Evolutionary conservation across 2,888 invertebrate genomes (phyloP).

Genomic region (Frankliniella intonsa): DNA sequence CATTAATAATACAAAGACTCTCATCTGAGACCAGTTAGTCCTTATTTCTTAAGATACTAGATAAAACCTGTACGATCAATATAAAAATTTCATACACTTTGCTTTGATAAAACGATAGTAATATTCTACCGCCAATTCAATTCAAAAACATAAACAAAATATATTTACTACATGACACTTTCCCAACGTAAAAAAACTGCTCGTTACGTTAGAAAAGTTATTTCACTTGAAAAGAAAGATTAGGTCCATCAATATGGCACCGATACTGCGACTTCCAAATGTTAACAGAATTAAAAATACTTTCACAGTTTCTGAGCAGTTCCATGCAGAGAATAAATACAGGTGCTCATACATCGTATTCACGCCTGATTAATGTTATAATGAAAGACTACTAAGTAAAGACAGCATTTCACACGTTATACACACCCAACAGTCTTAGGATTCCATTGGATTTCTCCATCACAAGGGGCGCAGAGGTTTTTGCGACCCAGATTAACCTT

Average conservation of each 20-base stretch:
- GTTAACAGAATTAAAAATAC: neutral
- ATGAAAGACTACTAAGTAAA: neutral
- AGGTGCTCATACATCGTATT: neutral
- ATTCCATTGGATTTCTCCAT: constrained; percentile 1
- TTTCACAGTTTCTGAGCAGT: constrained; percentile 21
- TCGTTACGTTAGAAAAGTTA: neutral
- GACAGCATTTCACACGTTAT: neutral
- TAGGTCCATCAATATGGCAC: constrained; percentile 19
- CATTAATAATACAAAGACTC: neutral
- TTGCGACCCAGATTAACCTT: neutral
- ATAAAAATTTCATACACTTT: too few relatives aligned
- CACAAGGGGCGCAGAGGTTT: neutral
- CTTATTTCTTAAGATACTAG: neutral
- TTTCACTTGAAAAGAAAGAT: neutral
- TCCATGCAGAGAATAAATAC: neutral
- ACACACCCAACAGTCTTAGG: constrained; percentile 6
- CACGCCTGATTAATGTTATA: neutral
- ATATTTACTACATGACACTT: neutral
- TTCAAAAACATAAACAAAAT: too few relatives aligned
- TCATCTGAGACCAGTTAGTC: neutral
- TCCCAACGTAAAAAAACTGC: neutral
- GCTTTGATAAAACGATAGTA: too few relatives aligned
- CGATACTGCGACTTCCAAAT: neutral
- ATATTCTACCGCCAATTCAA: too few relatives aligned
- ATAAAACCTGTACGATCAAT: too few relatives aligned